Conservation (phyloP, 2,797 vertebrate genomes). For the Peromyscus nudipes region DNA sequence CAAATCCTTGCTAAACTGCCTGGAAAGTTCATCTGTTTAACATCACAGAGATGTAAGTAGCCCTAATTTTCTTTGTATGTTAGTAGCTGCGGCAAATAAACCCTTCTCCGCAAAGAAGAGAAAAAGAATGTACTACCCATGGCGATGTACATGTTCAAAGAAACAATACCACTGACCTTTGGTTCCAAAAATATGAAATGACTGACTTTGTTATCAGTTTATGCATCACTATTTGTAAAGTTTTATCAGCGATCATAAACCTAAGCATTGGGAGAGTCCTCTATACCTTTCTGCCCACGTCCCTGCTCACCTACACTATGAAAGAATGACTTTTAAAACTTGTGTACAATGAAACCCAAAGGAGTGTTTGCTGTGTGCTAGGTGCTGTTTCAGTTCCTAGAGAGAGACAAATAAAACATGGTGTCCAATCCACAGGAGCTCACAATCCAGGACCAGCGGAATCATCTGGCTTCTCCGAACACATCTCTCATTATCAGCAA, state of each 20-base stretch:
- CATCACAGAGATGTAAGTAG: background rate
- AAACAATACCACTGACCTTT: background rate
- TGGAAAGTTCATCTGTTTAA: slow-evolving; percentile 15
- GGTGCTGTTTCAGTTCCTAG: background rate
- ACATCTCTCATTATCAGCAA: background rate
- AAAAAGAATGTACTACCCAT: background rate
- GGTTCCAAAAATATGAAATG: slow-evolving; percentile 5
- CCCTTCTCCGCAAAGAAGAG: background rate
- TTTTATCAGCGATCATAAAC: slow-evolving; percentile 42
- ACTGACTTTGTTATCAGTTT: slow-evolving; percentile 13
- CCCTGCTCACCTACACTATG: background rate
- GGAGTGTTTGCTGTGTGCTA: background rate
- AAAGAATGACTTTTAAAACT: slow-evolving; percentile 50
- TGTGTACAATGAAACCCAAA: background rate
- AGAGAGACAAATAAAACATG: background rate
- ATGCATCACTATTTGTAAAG: background rate
- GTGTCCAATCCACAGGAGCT: background rate
- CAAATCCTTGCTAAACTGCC: background rate
- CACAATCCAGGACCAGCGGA: background rate
- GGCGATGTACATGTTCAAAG: background rate
- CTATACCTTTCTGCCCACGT: background rate
- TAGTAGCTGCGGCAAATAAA: background rate
- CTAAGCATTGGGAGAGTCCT: background rate
- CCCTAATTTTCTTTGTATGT: background rate
- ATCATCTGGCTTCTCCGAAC: background rate